These are phyloP conservation scores for Leucopternis melanops DNA, from an alignment of 2,113 vertebrate species.

Conservation along the genomic window DNA sequence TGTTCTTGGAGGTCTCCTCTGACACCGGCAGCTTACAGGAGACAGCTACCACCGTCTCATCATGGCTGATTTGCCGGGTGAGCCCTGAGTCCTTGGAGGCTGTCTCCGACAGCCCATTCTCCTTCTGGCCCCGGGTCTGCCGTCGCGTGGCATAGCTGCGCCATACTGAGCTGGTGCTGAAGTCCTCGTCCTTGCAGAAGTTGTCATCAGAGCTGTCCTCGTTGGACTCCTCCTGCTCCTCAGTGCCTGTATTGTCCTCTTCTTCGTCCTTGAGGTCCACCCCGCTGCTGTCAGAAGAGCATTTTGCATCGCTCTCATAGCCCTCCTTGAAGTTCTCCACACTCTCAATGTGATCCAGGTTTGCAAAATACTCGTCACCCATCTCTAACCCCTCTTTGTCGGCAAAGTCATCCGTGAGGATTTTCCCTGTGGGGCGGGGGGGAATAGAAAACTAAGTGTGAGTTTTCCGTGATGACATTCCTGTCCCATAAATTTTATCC, in stretches of 20 bases:
- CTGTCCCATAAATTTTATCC: rapidly evolving
- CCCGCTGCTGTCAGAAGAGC: slow-evolving; percentile 92
- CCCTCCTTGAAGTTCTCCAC: slow-evolving; percentile 99
- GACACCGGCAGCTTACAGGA: slow-evolving; percentile 80
- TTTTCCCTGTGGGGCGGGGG: slow-evolving; percentile 78
- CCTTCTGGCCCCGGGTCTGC: slow-evolving; percentile 88
- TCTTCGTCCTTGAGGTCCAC: slow-evolving; percentile 85
- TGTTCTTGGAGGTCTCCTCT: slow-evolving; percentile 90
- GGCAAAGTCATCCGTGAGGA: slow-evolving; percentile 93
- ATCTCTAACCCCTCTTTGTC: slow-evolving; percentile 97
- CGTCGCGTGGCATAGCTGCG: slow-evolving; percentile 94
- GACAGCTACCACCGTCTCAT: not conserved
- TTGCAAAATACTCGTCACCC: slow-evolving; percentile 97
- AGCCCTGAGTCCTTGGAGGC: slow-evolving; percentile 81
- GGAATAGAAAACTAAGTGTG: rapidly evolving
- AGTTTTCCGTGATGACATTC: not conserved
- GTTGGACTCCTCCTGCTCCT: slow-evolving; percentile 88
- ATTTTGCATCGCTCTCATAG: slow-evolving; percentile 93
- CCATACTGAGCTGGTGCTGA: slow-evolving; percentile 86
- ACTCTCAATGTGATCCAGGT: slow-evolving; percentile 96
- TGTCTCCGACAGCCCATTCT: slow-evolving; percentile 72
- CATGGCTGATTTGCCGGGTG: slow-evolving; percentile 22
- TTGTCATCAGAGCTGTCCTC: slow-evolving; percentile 95
- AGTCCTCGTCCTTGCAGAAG: slow-evolving; percentile 89
- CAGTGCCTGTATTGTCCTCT: slow-evolving; percentile 82